Base-by-base conservation (phyloP, 2,113 vertebrate genomes). In the Romanogobio albipinnatus region DNA sequence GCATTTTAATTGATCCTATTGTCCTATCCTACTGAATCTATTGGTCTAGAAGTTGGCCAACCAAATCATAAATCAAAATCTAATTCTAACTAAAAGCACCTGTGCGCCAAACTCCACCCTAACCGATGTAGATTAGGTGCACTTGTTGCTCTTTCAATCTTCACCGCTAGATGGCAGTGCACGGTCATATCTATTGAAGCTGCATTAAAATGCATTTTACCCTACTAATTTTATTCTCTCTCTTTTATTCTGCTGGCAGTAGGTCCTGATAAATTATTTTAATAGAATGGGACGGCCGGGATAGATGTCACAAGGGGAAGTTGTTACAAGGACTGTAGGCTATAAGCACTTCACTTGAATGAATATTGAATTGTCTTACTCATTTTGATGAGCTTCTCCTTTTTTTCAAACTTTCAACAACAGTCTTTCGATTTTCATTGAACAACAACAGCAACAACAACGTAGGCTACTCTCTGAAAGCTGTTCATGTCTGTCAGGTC, bases 81-180 rank as follows among this genome's bases (percentile, higher is more conserved):
- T 5, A 53, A 66, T 68, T 81, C 19, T 76, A 79, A 71, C 14
- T 43, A 22, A 26, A 15, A 36, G 29, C 78, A 68, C 78, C 78
- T 81, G 78, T 66, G 61, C 22, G 24, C 17, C 9, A 51, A 36
- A 14, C 61, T 11, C 78, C 59, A 24, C 61, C n/a, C 61, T 10
- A 5, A 19, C 17, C 6, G 53, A 56, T 56, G 53, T 22, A 56
- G 17, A 51, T 15, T 51, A 51, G 0, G 49, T 17, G 26, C 56
- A 7, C 39, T 39, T 4, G 7, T 24, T 36, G 51, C 19, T 1
- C 9, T 62, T 17, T 62, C 5, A 26, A 6, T 0, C 4, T 61
- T 79, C 2, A 17, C 22, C 77, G 14, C 78, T 81, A 51, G 78
- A 29, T 45, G 36, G 39, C 19, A 6, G 33, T 17, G 36, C 8